Evolutionary conservation across 2,888 invertebrate genomes (phyloP).

Genomic region (Hipparchia sbordonii): DNA sequence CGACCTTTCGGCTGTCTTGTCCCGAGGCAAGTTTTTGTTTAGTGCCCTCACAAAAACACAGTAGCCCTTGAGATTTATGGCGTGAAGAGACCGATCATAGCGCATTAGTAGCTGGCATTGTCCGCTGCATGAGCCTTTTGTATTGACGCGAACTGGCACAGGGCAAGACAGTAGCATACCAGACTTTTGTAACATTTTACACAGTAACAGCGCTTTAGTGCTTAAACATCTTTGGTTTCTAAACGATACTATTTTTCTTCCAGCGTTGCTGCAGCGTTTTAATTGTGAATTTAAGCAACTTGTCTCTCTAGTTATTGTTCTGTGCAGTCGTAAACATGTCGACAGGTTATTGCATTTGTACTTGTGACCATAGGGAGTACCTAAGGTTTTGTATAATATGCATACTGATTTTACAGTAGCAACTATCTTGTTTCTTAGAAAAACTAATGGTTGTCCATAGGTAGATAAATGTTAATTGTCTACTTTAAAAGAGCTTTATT

Average conservation of each 20-base stretch:
- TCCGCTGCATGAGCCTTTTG: slow-evolving; percentile 73
- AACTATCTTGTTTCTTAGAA: slow-evolving; percentile 30
- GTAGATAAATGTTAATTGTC: slow-evolving; percentile 2
- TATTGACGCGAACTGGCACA: slow-evolving; percentile 44
- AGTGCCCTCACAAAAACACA: slow-evolving; percentile 42
- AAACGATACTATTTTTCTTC: slow-evolving; percentile 15
- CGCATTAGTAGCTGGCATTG: slow-evolving; percentile 76
- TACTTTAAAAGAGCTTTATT: background rate
- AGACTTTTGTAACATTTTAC: slow-evolving; percentile 35
- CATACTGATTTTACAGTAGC: slow-evolving; percentile 49
- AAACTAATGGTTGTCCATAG: slow-evolving; percentile 19
- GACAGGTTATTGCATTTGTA: slow-evolving; percentile 66
- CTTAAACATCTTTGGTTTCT: slow-evolving; percentile 29
- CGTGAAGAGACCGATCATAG: slow-evolving; percentile 72
- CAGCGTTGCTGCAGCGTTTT: slow-evolving; percentile 24
- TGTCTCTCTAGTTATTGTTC: slow-evolving; percentile 60
- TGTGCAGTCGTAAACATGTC: slow-evolving; percentile 73
- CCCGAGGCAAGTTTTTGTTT: slow-evolving; percentile 33
- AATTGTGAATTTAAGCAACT: slow-evolving; percentile 31
- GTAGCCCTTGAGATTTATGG: slow-evolving; percentile 71
- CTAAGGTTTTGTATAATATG: slow-evolving; percentile 28
- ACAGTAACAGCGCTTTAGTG: slow-evolving; percentile 27
- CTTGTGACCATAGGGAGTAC: slow-evolving; percentile 35
- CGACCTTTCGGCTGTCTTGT: slow-evolving; percentile 41
- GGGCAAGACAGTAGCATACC: slow-evolving; percentile 55